Base-by-base conservation (phyloP, 2,113 vertebrate genomes). In the Leiothrix lutea region DNA sequence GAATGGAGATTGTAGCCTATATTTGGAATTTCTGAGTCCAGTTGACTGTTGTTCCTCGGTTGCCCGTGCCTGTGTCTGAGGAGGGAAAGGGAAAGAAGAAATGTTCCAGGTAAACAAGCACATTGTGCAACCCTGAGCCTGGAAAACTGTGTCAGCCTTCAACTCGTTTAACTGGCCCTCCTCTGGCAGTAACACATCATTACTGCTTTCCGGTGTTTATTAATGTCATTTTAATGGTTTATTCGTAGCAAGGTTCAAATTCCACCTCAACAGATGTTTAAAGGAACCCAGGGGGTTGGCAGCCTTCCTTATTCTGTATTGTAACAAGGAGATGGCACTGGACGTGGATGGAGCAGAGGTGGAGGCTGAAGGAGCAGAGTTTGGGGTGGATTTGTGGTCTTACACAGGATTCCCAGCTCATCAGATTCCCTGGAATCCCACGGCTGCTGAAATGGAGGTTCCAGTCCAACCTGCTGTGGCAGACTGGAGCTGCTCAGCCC, bases 141-240 rank as follows among this genome's bases (percentile, higher is more conserved):
- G 95, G 86, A 94, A 81, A 96, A 96, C 75, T 97, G 95, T 96
- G 95, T 94, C 96, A 96, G 88, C 88, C 80, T 92, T 89, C 87
- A 93, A 96, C 95, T 92, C 48, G 95, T 92, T 88, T 45, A 64
- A 96, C 96, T 95, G 95, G 96, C 94, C 94, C 92, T 97, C 80
- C 86, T 92, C 80, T 95, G 82, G 92, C 82, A 95, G 29, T 50
- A 96, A 95, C 94, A 96, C 92, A 92, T 97, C 95, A 97, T 96
- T 95, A 96, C 83, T 45, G 45, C 86, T 96, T 96, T 96, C 94
- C 91, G 92, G 95, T 94, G 93, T 94, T 97, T 96, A 97, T 97
- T 96, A 92, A 97, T 96, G 91, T 94, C 73, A 91, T 96, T 96
- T 95, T 94, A 84, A 95, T 96, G 96, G 95, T 94, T 96, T 96